Evolutionary conservation across 2,888 invertebrate genomes (phyloP).

Genomic region (Panopea generosa): DNA sequence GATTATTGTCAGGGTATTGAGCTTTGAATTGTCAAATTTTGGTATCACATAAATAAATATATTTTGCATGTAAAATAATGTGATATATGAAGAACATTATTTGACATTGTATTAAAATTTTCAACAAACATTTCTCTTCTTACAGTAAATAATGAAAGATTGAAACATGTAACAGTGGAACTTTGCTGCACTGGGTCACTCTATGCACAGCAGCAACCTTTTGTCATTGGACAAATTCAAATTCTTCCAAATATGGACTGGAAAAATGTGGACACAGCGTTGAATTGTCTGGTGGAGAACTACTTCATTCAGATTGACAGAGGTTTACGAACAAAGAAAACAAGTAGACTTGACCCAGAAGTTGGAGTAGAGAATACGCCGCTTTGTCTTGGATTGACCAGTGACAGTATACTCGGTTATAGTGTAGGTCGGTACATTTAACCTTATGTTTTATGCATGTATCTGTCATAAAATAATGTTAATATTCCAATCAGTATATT

Average conservation of each 20-base stretch:
- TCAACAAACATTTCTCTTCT: too few relatives aligned
- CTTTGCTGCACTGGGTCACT: slow-evolving; percentile 50
- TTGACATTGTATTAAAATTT: too few relatives aligned
- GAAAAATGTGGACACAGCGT: slow-evolving; percentile 74
- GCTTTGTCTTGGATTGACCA: slow-evolving; percentile 74
- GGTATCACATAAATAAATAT: too few relatives aligned
- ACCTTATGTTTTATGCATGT: too few relatives aligned
- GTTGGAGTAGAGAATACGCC: slow-evolving; percentile 42
- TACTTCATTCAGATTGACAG: slow-evolving; percentile 76
- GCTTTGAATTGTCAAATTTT: too few relatives aligned
- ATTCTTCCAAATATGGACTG: slow-evolving; percentile 69
- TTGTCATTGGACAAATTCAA: slow-evolving; percentile 70
- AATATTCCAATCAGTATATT: too few relatives aligned
- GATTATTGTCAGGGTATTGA: too few relatives aligned
- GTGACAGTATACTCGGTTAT: slow-evolving; percentile 73
- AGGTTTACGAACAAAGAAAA: slow-evolving; percentile 80
- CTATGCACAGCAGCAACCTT: slow-evolving; percentile 54
- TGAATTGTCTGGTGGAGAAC: slow-evolving; percentile 65
- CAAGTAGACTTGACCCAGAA: slow-evolving; percentile 74
- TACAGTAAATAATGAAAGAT: slow-evolving; percentile 26
- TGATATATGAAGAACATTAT: too few relatives aligned
- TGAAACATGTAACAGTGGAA: slow-evolving; percentile 48
- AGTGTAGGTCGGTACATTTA: slow-evolving; percentile 69
- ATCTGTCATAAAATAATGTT: too few relatives aligned
- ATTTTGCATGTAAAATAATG: too few relatives aligned